phyloP scores from a whole-genome alignment of 2,797 vertebrate species.

The Rhinogobio ventralis region DNA sequence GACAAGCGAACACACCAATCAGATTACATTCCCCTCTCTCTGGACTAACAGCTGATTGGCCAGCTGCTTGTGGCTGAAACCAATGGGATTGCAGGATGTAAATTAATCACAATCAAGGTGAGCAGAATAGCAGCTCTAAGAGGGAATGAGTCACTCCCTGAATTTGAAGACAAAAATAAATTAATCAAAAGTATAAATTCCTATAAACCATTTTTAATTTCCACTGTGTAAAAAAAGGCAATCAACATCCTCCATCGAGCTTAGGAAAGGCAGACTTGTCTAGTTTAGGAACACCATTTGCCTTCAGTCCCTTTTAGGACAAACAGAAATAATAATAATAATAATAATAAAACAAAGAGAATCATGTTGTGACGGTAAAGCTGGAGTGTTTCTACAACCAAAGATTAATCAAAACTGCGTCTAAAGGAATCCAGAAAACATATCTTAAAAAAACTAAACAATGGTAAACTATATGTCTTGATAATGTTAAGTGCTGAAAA shows the following conservation, averaged over 20 bases:
- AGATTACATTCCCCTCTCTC: neutral
- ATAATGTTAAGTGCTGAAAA: slow-evolving; percentile 3
- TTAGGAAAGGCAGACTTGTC: slow-evolving; percentile 22
- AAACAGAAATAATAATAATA: neutral
- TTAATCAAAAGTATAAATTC: slow-evolving; percentile 53
- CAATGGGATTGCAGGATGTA: neutral
- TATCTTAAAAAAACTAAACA: neutral
- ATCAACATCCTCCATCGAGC: slow-evolving; percentile 19
- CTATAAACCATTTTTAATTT: slow-evolving; percentile 30
- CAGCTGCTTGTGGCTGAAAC: neutral
- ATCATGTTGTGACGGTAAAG: neutral
- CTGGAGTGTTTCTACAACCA: slow-evolving; percentile 22
- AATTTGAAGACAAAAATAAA: slow-evolving; percentile 56
- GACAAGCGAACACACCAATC: neutral
- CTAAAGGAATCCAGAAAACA: slow-evolving; percentile 12
- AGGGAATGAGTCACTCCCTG: slow-evolving; percentile 52
- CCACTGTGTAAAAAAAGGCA: slow-evolving; percentile 47
- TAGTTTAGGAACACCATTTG: slow-evolving; percentile 13
- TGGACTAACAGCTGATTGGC: neutral
- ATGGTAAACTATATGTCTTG: neutral
- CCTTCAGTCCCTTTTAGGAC: slow-evolving; percentile 11
- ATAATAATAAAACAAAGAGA: neutral
- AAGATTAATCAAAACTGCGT: neutral
- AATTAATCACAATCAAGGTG: slow-evolving; percentile 19
- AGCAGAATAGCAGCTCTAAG: slow-evolving; percentile 21